Evolutionary conservation across 1,140 invertebrate species (phyloP).

Genomic region (Lepidurus packardi): DNA sequence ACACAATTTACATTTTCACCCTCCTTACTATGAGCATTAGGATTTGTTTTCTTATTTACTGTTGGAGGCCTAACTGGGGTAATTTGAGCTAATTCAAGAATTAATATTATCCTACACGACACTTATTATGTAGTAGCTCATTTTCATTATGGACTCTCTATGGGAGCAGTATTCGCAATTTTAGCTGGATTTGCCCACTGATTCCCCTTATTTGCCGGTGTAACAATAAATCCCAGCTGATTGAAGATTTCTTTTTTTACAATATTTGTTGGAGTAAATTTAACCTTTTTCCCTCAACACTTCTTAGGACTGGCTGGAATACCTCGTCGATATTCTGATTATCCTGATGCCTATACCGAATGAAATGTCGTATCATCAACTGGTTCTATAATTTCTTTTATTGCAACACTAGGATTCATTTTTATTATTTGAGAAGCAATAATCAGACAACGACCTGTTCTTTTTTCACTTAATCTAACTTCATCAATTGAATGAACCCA

Average conservation of each 20-base stretch:
- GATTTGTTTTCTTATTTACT: constrained; percentile 66
- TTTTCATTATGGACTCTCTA: constrained; percentile 64
- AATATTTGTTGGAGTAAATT: constrained; percentile 63
- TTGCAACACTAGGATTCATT: constrained; percentile 52
- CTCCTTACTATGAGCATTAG: constrained; percentile 56
- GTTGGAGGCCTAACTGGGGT: constrained; percentile 58
- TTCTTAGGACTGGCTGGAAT: constrained; percentile 66
- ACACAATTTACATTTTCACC: constrained; percentile 51
- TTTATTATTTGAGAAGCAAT: constrained; percentile 51
- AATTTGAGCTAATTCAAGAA: constrained; percentile 61
- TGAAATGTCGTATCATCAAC: constrained; percentile 62
- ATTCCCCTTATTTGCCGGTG: constrained; percentile 57
- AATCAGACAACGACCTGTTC: too few species aligned
- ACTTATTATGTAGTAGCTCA: constrained; percentile 70
- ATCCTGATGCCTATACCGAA: constrained; percentile 55
- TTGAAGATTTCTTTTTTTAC: constrained; percentile 48
- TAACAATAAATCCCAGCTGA: constrained; percentile 48
- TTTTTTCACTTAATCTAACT: constrained; percentile 46
- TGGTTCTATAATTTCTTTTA: constrained; percentile 54
- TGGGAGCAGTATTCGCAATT: constrained; percentile 64
- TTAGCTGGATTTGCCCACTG: constrained; percentile 60
- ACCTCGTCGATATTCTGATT: constrained; percentile 66
- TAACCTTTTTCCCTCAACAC: constrained; percentile 71
- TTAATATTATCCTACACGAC: constrained; percentile 65
- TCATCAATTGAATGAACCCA: constrained; percentile 56